Percentiles rank a stretch among this genome's conserved stretches.
Conservation (phyloP, 1,140 invertebrate species). For the Laupala kohalensis region DNA sequence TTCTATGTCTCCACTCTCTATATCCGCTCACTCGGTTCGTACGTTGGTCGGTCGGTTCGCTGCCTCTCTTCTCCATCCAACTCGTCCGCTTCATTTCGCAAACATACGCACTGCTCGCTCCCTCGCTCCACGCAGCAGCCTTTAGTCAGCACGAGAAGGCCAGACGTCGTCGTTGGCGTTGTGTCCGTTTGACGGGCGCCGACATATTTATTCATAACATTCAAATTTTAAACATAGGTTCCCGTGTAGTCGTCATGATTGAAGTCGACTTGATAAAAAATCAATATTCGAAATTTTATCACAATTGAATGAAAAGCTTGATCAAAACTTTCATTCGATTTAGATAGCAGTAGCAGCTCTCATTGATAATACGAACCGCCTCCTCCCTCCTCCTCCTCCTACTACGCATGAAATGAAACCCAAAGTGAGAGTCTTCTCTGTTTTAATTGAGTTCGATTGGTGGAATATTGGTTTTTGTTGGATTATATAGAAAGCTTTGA, state of each 20-base stretch:
- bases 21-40: no score
- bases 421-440: not conserved
- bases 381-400: not conserved
- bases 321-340: not conserved
- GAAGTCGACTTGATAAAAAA: not conserved
- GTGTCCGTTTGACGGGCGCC: not conserved
- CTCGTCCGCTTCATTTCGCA: not conserved
- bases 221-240: not conserved
- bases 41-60: not conserved
- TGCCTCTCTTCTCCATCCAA: no score
- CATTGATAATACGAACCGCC: not conserved
- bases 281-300: not conserved
- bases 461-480: not conserved
- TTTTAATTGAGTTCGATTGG: not conserved
- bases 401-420: not conserved
- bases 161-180: not conserved
- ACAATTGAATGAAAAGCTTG: not conserved
- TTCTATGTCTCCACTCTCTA: not conserved
- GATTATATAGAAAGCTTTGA: not conserved
- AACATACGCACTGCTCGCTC: not conserved
- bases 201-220: not conserved
- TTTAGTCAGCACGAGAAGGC: not conserved
- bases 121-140: no score
- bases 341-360: not conserved
- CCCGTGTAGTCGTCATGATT: not conserved